Evolutionary conservation across 2,888 invertebrate genomes (phyloP), one percentile per base, ranked within the genome.

Genomic region (Heterodera filipjevi): DNA sequence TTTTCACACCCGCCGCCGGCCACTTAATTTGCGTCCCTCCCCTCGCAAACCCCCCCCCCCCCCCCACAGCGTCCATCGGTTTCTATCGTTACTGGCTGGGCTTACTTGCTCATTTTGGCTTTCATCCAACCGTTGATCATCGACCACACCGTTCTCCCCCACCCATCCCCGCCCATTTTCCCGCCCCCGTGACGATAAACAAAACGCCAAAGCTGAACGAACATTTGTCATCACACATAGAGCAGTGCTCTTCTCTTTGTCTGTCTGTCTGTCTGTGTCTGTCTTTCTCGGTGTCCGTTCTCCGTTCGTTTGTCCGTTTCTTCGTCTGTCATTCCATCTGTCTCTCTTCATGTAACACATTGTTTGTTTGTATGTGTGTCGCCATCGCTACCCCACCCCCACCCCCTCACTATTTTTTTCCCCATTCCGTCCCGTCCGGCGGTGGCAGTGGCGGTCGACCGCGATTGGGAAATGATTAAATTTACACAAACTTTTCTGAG

Each of bases 201-300:
- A 27, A 59, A 59, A n/a, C 39, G 10, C 39, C 39, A 10, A 39
- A 39, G 39, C 39, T 10, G 39, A 3, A 3, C 59, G 59, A 59
- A 59, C 59, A 59, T 59, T 59, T 59, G 53, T 53, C 53, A 53
- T 53, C 22, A 19, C n/a, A n/a, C n/a, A n/a, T n/a, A n/a, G n/a
- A n/a, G n/a, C n/a, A n/a, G n/a, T n/a, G 3, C 5, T 22, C 19
- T 22, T 53, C 19, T 53, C 53, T 53, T 19, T 16, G 19, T 19
- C 66, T 66, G 19, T 32, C 66, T 66, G 19, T 66, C 66, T 66
- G n/a, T 64, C 64, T 64, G 64, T 10, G 64, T 5, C 30, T 64
- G 64, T 12, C 6, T 64, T 5, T 64, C 6, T 64, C 5, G 6
- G 8, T 8, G 10, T 22, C 64, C 30, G 6, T 64, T 22, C 64